These are phyloP conservation scores for Trididemnum clinides DNA, from an alignment of 23 tunicate species.

Conservation along the genomic window DNA sequence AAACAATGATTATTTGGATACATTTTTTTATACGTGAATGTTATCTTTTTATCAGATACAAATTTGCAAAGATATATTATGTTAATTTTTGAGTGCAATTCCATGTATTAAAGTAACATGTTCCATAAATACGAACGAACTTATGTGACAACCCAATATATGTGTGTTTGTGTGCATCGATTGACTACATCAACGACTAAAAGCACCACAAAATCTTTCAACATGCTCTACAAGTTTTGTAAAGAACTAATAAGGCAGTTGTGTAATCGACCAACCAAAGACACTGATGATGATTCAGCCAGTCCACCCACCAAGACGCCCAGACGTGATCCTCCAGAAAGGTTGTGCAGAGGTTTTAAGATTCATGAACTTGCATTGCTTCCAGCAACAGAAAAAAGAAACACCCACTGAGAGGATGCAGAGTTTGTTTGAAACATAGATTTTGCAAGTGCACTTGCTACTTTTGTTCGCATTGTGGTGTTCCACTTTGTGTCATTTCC, in stretches of 20 bases:
- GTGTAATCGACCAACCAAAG: background rate
- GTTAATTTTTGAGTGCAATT: too few species aligned
- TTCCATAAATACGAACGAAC: too few species aligned
- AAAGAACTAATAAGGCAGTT: background rate
- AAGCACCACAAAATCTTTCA: background rate
- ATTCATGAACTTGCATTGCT: background rate
- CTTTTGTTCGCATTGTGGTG: background rate
- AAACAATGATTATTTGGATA: too few species aligned
- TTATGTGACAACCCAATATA: too few species aligned
- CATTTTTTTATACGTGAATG: too few species aligned
- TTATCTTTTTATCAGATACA: too few species aligned
- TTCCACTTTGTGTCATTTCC: background rate
- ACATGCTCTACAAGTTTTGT: background rate
- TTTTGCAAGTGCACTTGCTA: background rate
- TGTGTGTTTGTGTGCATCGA: too few species aligned
- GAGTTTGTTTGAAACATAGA: background rate
- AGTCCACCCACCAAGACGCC: background rate
- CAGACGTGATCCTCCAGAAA: background rate
- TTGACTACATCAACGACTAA: too few species aligned
- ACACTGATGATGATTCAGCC: background rate
- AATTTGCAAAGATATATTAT: too few species aligned
- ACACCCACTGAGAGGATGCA: background rate
- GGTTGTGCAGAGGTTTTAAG: background rate
- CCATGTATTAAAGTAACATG: too few species aligned
- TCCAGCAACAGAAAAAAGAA: background rate